These are phyloP conservation scores for Helicolenus hilgendorfi DNA, from an alignment of 2,797 vertebrate species.

Conservation along the genomic window DNA sequence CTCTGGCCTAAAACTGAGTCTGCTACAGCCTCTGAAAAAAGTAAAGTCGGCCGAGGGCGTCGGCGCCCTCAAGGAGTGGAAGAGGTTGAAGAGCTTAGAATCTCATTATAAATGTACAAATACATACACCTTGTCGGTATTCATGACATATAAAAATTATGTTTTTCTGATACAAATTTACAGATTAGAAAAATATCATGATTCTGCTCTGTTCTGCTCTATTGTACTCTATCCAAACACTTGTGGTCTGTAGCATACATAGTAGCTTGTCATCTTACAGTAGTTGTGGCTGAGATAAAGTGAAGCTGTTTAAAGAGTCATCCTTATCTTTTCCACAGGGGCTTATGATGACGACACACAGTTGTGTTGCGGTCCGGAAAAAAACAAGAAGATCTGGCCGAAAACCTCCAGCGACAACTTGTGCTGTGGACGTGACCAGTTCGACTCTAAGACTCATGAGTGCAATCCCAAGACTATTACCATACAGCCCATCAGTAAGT, in stretches of 20 bases:
- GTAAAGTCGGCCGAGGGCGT: too few species aligned
- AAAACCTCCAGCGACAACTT: fast-evolving
- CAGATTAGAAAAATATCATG: background rate
- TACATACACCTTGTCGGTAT: too few species aligned
- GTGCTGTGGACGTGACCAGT: slow-evolving; percentile 45
- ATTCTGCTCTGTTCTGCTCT: background rate
- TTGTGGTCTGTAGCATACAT: background rate
- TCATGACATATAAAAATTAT: background rate
- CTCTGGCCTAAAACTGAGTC: too few species aligned
- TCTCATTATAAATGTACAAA: too few species aligned
- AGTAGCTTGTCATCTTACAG: background rate
- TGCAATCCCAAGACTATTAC: fast-evolving
- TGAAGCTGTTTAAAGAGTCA: background rate
- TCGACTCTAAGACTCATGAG: background rate
- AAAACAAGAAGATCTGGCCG: fast-evolving
- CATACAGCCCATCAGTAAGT: fast-evolving
- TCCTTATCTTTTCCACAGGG: slow-evolving; percentile 15
- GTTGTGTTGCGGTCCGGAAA: background rate
- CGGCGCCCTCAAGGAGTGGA: too few species aligned
- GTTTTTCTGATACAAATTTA: background rate
- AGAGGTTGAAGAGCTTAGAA: too few species aligned
- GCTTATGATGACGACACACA: background rate
- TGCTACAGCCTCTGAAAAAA: too few species aligned
- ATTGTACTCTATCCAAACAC: background rate
- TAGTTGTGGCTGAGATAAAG: background rate